Evolutionary conservation across 1,140 invertebrate genomes (phyloP).

Genomic region (Heliconius melpomene): DNA sequence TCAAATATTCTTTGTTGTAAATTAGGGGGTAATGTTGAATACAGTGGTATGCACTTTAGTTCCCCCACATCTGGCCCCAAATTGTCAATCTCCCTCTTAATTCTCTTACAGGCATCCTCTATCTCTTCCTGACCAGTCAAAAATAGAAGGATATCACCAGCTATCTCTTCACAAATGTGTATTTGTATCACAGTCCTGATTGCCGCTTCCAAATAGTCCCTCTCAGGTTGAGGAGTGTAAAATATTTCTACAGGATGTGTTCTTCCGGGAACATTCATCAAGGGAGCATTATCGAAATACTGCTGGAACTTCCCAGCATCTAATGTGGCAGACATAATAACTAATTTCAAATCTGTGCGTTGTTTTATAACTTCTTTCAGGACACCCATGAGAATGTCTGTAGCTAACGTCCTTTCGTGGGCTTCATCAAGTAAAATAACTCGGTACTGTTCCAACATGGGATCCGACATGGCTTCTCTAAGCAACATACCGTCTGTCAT

Average conservation of each 20-base stretch:
- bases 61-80: slow-evolving; percentile 98
- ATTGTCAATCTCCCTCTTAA: slow-evolving; percentile 98
- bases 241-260: slow-evolving; percentile 90
- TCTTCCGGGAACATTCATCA: slow-evolving; percentile 96
- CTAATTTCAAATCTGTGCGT: slow-evolving; percentile 95
- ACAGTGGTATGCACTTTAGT: slow-evolving; percentile 98
- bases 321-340: slow-evolving; percentile 99
- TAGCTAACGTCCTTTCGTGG: slow-evolving; percentile 98
- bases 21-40: slow-evolving; percentile 98
- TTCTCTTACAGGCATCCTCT: slow-evolving; percentile 99
- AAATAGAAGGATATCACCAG: slow-evolving; percentile 97
- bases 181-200: slow-evolving; percentile 99
- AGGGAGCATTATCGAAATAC: slow-evolving; percentile 98
- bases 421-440: slow-evolving; percentile 99
- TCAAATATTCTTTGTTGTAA: slow-evolving; percentile 98
- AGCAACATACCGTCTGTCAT: slow-evolving; percentile 99
- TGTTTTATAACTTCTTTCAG: slow-evolving; percentile 99
- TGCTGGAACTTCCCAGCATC: slow-evolving; percentile 99
- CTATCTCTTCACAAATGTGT: slow-evolving; percentile 98
- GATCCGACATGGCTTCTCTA: slow-evolving; percentile 99
- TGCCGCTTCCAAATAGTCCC: slow-evolving; percentile 99
- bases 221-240: slow-evolving; percentile 99
- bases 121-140: slow-evolving; percentile 98
- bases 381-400: slow-evolving; percentile 98
- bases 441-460: slow-evolving; percentile 97